Percentiles rank a stretch among this genome's conserved stretches.
Conservation (phyloP, 2,113 vertebrate species). For the Phaethornis superciliosus region DNA sequence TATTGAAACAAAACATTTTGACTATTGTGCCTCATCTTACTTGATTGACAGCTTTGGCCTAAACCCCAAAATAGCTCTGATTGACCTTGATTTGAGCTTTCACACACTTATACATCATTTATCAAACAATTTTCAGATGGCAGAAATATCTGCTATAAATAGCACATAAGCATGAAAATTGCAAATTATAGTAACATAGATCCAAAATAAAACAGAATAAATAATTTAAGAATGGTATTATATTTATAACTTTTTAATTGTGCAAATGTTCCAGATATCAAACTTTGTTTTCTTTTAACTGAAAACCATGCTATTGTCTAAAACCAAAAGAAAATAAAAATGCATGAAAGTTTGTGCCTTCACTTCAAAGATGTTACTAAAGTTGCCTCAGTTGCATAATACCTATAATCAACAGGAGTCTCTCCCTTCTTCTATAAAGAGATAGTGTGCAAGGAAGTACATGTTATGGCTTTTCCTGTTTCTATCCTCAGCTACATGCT, state of each 20-base stretch:
- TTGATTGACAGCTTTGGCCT: neutral
- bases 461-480: neutral
- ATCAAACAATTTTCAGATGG: neutral
- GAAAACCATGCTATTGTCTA: neutral
- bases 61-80: neutral
- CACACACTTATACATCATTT: neutral
- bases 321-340: neutral
- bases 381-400: neutral
- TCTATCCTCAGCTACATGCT: neutral
- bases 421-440: conserved; percentile 15
- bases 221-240: neutral
- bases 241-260: neutral
- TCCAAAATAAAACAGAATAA: neutral
- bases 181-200: neutral
- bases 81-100: neutral
- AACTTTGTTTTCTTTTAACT: neutral
- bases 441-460: neutral
- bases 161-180: neutral
- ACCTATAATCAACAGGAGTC: neutral
- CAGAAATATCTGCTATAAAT: neutral
- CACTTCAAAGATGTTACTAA: neutral
- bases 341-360: neutral
- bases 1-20: neutral
- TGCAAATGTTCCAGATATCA: neutral
- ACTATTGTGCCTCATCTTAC: neutral